Conservation (phyloP, 1,140 invertebrate species). For the Nasonia longicornis region DNA sequence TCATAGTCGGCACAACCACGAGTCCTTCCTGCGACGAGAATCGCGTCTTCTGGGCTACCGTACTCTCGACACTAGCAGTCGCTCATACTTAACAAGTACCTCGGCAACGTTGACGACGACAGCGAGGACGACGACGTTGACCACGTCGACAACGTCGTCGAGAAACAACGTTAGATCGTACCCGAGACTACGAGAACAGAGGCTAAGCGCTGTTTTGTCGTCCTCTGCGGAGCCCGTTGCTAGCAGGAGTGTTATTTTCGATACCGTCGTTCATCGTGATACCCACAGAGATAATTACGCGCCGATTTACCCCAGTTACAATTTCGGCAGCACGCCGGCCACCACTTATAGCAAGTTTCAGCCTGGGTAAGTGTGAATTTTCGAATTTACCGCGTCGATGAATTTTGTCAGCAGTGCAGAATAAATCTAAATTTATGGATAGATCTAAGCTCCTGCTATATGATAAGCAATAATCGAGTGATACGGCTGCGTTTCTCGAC, state of each 20-base stretch:
- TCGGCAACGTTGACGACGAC: not conserved
- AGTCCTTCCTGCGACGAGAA: not conserved
- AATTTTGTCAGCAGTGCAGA: not conserved
- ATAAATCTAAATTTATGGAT: constrained; percentile 32
- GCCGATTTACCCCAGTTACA: not conserved
- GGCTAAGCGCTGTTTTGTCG: not conserved
- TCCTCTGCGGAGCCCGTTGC: not conserved
- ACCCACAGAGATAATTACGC: not conserved
- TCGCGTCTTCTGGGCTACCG: constrained; percentile 5
- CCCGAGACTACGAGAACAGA: not conserved
- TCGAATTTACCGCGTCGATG: too few species aligned
- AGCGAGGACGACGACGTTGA: not conserved
- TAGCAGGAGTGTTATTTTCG: not conserved
- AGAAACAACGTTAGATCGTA: not conserved
- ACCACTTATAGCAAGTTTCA: constrained; percentile 28
- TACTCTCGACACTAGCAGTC: not conserved
- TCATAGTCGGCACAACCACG: constrained; percentile 26
- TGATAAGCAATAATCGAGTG: not conserved
- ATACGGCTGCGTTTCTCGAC: not conserved
- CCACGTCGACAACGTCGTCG: not conserved
- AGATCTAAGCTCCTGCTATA: not conserved
- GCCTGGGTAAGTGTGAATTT: constrained; percentile 22
- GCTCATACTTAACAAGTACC: not conserved
- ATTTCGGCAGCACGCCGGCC: not conserved
- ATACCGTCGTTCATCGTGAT: not conserved